These are phyloP conservation scores for Mesaphorura yosii DNA, from an alignment of 1,140 invertebrate species.

Conservation along the genomic window DNA sequence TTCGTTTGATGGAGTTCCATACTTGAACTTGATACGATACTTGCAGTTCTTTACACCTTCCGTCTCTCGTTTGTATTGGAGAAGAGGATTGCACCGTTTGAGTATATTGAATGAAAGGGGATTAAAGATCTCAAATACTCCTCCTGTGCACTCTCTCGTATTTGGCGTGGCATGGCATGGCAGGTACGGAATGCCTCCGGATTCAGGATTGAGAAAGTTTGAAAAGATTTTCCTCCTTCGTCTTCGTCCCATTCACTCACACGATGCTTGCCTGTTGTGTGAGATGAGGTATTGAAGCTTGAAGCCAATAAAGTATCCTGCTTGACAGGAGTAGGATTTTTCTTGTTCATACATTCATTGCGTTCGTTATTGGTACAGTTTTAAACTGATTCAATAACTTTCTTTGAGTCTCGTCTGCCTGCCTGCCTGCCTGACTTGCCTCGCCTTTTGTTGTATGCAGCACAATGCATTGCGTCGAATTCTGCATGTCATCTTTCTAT, in stretches of 20 bases:
- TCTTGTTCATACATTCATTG: slow-evolving; percentile 20
- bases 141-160: not conserved
- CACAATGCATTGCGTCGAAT: not conserved
- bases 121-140: no score
- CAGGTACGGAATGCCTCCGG: not conserved
- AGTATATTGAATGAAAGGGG: no score
- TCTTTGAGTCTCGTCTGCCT: slow-evolving; percentile 23
- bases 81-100: no score
- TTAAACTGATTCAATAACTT: slow-evolving; percentile 32
- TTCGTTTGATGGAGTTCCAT: no score
- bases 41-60: no score
- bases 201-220: not conserved
- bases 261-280: not conserved
- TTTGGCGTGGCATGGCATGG: not conserved
- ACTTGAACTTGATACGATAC: no score
- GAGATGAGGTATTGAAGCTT: slow-evolving; percentile 20
- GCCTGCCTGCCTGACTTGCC: not conserved
- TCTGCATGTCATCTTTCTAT: not conserved
- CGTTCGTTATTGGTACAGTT: no score
- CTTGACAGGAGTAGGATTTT: slow-evolving; percentile 29
- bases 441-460: not conserved
- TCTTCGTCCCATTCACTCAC: not conserved
- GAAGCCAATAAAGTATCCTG: slow-evolving; percentile 31
- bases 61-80: no score
- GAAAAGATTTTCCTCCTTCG: not conserved